These are phyloP conservation scores for Ctenopoma multispine DNA, from an alignment of 2,797 vertebrate genomes.

Conservation along the genomic window DNA sequence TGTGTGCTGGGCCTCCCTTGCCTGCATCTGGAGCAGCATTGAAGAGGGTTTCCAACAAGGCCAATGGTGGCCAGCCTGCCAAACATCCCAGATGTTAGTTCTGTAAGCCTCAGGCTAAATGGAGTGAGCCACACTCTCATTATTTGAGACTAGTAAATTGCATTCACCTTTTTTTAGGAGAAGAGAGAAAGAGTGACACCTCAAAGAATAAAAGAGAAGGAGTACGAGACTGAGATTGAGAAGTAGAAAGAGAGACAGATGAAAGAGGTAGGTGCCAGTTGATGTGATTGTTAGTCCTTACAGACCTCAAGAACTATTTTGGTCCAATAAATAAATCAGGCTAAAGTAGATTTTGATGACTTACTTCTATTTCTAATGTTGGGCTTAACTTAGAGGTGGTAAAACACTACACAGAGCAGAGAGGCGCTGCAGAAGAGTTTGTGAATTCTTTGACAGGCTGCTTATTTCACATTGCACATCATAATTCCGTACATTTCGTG, in stretches of 20 bases:
- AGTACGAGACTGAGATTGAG: slow-evolving; percentile 8
- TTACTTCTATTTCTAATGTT: neutral
- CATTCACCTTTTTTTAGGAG: slow-evolving; percentile 63
- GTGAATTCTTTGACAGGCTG: neutral
- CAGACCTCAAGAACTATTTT: neutral
- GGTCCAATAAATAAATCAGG: neutral
- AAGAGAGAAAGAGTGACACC: slow-evolving; percentile 24
- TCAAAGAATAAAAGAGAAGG: slow-evolving; percentile 17
- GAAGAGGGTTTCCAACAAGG: slow-evolving; percentile 95
- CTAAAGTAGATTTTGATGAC: slow-evolving; percentile 20
- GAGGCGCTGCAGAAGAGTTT: neutral
- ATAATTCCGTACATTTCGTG: neutral
- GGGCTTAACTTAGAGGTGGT: neutral
- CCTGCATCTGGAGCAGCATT: slow-evolving; percentile 99
- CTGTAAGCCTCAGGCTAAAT: slow-evolving; percentile 98
- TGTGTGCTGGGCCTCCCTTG: slow-evolving; percentile 89
- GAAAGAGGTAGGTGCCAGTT: neutral
- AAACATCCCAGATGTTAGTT: slow-evolving; percentile 99
- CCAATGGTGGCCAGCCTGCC: slow-evolving; percentile 94
- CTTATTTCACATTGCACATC: neutral
- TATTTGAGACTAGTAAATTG: slow-evolving; percentile 95
- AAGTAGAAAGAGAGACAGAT: slow-evolving; percentile 4
- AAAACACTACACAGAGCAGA: neutral
- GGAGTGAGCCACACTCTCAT: slow-evolving; percentile 95
- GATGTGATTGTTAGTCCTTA: slow-evolving; percentile 10